Conservation (phyloP, 1,140 invertebrate genomes). For the Paralvinella palmiformis region DNA sequence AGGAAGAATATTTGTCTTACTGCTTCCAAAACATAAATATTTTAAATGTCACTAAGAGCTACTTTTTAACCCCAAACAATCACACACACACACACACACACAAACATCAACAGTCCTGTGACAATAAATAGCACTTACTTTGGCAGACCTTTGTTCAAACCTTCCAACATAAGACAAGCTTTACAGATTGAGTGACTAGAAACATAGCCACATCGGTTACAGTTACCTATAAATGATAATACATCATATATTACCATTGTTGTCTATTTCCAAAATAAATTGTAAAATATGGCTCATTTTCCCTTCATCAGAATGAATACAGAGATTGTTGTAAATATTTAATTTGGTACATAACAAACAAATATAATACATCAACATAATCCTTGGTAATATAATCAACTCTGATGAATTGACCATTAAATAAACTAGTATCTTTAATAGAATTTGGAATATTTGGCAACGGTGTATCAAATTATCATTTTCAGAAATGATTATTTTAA, state of each 20-base stretch:
- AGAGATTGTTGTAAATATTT: not conserved
- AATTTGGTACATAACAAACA: not conserved
- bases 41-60: not conserved
- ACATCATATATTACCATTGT: constrained; percentile 10
- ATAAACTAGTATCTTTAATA: not conserved
- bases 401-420: not conserved
- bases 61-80: not conserved
- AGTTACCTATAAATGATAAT: constrained; percentile 49
- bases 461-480: not conserved
- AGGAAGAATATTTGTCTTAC: not conserved
- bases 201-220: constrained; percentile 85
- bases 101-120: not conserved
- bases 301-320: not conserved
- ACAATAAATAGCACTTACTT: constrained; percentile 39
- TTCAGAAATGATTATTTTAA: not conserved
- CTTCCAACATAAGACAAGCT: constrained; percentile 91
- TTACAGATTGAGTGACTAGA: constrained; percentile 95
- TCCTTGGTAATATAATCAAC: not conserved
- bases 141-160: constrained; percentile 86
- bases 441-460: not conserved
- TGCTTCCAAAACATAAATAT: not conserved
- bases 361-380: not conserved
- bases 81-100: not conserved
- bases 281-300: not conserved
- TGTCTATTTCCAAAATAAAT: not conserved